Conservation (phyloP, 2,113 vertebrate genomes). For the Hippocampus guttulatus region DNA sequence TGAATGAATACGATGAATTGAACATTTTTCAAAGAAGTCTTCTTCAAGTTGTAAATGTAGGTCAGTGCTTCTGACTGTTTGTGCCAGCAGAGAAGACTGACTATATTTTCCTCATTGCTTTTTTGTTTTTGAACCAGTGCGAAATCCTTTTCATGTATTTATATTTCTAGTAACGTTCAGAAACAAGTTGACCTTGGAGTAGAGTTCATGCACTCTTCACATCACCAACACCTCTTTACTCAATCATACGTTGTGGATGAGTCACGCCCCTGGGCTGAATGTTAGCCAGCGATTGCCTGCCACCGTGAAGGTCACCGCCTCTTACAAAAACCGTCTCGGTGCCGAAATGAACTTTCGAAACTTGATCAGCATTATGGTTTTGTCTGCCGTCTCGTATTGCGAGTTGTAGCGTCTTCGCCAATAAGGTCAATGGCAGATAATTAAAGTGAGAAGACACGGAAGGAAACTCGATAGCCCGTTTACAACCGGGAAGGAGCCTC, state of each 20-base stretch:
- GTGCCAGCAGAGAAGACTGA: no score
- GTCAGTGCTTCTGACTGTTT: no score
- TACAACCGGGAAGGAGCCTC: slow-evolving; percentile 24
- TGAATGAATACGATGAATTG: no score
- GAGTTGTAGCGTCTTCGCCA: slow-evolving; percentile 26
- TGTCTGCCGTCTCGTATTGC: slow-evolving; percentile 36
- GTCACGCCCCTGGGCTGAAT: slow-evolving; percentile 10
- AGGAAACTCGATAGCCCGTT: slow-evolving; percentile 51
- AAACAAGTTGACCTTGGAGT: background rate
- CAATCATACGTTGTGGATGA: slow-evolving; percentile 1
- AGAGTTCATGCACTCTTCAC: background rate
- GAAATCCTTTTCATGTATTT: background rate
- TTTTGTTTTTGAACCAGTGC: background rate
- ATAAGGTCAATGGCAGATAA: slow-evolving; percentile 55
- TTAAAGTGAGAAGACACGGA: slow-evolving; percentile 46
- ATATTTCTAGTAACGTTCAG: background rate
- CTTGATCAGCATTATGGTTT: slow-evolving; percentile 57
- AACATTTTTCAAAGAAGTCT: no score
- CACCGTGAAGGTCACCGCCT: slow-evolving; percentile 48
- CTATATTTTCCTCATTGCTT: background rate
- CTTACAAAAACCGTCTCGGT: slow-evolving; percentile 30
- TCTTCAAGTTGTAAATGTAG: no score
- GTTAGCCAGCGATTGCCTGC: slow-evolving; percentile 13
- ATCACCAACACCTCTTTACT: slow-evolving; percentile 6
- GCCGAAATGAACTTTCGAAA: slow-evolving; percentile 34